These are phyloP conservation scores for Drosophila pseudoobscura DNA, from an alignment of 1,140 invertebrate species.

Conservation along the genomic window DNA sequence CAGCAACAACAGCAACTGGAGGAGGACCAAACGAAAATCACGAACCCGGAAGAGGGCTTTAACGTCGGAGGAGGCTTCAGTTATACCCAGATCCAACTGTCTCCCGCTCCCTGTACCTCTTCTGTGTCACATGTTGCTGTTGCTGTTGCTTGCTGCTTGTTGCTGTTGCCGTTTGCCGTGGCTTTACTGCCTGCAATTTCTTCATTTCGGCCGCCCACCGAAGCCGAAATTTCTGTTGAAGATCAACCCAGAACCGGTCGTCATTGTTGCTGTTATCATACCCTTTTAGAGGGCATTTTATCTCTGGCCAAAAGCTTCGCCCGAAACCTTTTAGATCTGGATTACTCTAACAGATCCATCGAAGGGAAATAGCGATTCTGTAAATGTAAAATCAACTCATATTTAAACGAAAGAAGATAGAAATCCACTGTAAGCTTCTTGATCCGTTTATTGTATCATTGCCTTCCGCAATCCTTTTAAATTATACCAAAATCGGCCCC, in stretches of 20 bases:
- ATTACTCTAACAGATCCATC: too few relatives aligned
- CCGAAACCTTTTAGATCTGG: too few relatives aligned
- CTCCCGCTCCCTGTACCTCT: constrained; percentile 2
- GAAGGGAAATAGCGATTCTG: too few relatives aligned
- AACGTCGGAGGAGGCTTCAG: constrained; percentile 19
- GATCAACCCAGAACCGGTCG: constrained; percentile 45
- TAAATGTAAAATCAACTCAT: too few relatives aligned
- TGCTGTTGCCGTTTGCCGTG: constrained; percentile 19
- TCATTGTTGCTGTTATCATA: background rate
- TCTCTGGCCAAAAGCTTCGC: too few relatives aligned
- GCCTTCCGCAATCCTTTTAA: too few relatives aligned
- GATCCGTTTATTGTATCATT: too few relatives aligned
- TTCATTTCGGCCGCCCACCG: constrained; percentile 69
- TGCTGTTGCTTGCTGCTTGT: constrained; percentile 20
- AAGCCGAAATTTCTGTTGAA: constrained; percentile 56
- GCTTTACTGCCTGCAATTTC: constrained; percentile 60
- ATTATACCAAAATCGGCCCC: too few relatives aligned
- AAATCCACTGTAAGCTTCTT: too few relatives aligned
- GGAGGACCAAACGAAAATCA: constrained; percentile 66
- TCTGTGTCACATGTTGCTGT: constrained; percentile 40
- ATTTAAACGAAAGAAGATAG: too few relatives aligned
- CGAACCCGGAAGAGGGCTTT: constrained; percentile 72
- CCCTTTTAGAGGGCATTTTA: too few relatives aligned
- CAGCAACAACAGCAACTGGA: constrained; percentile 33
- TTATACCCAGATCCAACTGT: constrained; percentile 30